Evolutionary conservation across 1,140 invertebrate species (phyloP), one percentile per base, ranked within the genome.

Genomic region (Sitobion miscanthi): DNA sequence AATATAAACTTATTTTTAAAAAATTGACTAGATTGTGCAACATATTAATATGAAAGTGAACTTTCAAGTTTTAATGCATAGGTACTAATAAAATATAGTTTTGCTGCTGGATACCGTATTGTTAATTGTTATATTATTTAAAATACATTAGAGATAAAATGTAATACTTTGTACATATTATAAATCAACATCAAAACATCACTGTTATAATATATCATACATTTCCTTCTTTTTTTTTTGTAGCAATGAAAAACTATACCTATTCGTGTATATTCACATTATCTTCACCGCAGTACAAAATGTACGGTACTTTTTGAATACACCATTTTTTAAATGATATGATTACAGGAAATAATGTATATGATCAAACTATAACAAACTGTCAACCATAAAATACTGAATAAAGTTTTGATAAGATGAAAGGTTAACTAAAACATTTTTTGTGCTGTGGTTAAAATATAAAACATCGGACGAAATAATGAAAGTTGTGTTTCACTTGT

Each of bases 391-490:
- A 52, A 54, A 47, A 54, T 54, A 89, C 21, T 35, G 49, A 35
- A 38, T 23, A 38, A 89, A 35, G 47, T 88, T 88, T 88, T 88
- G 86, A 88, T 88, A 88, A 88, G 42, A 87, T 87, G 45, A 87
- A 87, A 87, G 49, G 87, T 54, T 38, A 23, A 52, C 30, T 5
- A 23, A 89, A 89, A 89, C 8, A 47, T 54, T 35, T 87, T 87
- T 87, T 47, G 25, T 35, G 30, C 49, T 14, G n/a, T 52, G 20
- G n/a, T 38, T 8, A 54, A 89, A 54, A 89, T 54, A 9, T n/a
- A 89, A 54, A 54, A 87, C 30, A 87, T 47, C 25, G 30, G 20
- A 47, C 49, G 5, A 49, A 47, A 87, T 47, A 87, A 87, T 30
- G 49, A 87, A 87, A 87, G 25, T 47, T 87, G 23, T 49, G 30